These are phyloP conservation scores for Atractosteus spatula DNA, from an alignment of 2,113 vertebrate genomes.

Conservation along the genomic window DNA sequence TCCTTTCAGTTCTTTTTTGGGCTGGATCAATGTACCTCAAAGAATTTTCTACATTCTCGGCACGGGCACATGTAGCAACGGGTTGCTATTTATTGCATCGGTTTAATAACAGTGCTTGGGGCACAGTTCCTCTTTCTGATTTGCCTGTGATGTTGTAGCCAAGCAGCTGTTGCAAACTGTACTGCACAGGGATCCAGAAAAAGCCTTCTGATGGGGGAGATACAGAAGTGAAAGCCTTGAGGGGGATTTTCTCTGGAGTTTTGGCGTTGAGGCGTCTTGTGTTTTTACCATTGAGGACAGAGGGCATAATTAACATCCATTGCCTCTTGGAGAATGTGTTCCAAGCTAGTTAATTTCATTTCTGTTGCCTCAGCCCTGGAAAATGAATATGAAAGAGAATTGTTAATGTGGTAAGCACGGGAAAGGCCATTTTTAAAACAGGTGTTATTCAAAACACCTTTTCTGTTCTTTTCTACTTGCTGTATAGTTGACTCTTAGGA, in stretches of 20 bases:
- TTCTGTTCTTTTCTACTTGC: no score
- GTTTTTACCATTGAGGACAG: slow-evolving; percentile 1
- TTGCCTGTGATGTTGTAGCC: no score
- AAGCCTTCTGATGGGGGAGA: background rate
- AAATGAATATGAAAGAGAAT: slow-evolving; percentile 39
- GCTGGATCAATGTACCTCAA: no score
- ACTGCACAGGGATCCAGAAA: background rate
- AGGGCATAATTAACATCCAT: slow-evolving; percentile 54
- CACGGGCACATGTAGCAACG: no score
- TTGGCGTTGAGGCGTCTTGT: background rate
- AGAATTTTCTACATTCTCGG: no score
- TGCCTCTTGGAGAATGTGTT: slow-evolving; percentile 49
- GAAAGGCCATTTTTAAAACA: slow-evolving; percentile 36
- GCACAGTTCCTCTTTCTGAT: slow-evolving; percentile 3
- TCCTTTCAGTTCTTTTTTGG: no score
- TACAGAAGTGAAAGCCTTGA: slow-evolving; percentile 1
- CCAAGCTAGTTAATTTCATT: slow-evolving; percentile 43
- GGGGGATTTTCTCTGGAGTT: slow-evolving; percentile 5
- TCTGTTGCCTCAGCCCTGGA: slow-evolving; percentile 36
- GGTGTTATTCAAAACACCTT: slow-evolving; percentile 20
- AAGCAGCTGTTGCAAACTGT: slow-evolving; percentile 7
- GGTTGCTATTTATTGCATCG: no score
- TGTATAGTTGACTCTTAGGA: no score
- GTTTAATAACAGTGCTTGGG: background rate
- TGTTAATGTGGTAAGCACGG: slow-evolving; percentile 33